phyloP scores from a whole-genome alignment of 1,140 invertebrate genomes.

The Aphis craccivora region DNA sequence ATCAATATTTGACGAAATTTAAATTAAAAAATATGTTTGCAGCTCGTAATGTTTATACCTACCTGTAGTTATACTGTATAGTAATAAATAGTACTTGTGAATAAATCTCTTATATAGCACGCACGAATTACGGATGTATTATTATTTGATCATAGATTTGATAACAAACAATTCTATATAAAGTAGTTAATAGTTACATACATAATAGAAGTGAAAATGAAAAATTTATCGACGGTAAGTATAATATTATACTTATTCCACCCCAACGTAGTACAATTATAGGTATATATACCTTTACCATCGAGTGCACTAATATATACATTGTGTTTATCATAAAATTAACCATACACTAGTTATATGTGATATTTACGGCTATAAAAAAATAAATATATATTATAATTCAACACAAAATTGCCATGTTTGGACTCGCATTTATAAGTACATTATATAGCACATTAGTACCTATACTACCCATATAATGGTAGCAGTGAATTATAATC shows the following conservation, averaged over 20 bases:
- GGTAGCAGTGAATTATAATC: background rate
- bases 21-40: background rate
- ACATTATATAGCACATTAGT: background rate
- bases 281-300: background rate
- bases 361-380: background rate
- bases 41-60: background rate
- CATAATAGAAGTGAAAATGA: slow-evolving; percentile 2
- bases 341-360: background rate
- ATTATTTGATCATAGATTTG: background rate
- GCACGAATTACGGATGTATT: background rate
- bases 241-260: too few species aligned
- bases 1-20: too few species aligned
- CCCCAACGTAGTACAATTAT: background rate
- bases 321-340: slow-evolving; percentile 18
- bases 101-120: background rate
- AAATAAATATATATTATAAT: background rate
- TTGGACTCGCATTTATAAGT: background rate
- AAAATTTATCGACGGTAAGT: slow-evolving; percentile 41
- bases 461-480: background rate
- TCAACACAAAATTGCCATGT: slow-evolving; percentile 1
- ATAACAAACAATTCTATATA: background rate
- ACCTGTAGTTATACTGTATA: background rate
- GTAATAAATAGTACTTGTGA: background rate
- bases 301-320: background rate
- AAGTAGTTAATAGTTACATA: background rate